phyloP scores from a whole-genome alignment of 2,797 vertebrate species.

The Parauchenoglanis punctatus region DNA sequence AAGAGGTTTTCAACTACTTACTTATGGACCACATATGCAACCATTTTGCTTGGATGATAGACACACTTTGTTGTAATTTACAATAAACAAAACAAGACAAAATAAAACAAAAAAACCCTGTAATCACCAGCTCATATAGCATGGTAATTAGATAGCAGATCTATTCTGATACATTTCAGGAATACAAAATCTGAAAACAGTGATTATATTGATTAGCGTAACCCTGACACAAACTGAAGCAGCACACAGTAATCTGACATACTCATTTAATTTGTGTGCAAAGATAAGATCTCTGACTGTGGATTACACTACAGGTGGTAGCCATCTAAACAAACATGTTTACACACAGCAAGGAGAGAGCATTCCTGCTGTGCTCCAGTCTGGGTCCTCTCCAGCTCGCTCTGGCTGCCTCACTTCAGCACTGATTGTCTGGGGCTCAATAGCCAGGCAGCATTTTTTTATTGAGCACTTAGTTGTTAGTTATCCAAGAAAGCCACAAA shows the following conservation, averaged over 20 bases:
- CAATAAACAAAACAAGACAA: background rate
- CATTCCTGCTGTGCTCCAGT: slow-evolving; percentile 38
- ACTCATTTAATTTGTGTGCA: slow-evolving; percentile 14
- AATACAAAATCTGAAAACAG: slow-evolving; percentile 24
- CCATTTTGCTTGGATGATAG: background rate
- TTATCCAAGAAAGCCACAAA: slow-evolving; percentile 71
- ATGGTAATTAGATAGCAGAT: background rate
- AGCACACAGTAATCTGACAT: slow-evolving; percentile 16
- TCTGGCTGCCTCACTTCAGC: slow-evolving; percentile 62
- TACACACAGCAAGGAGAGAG: slow-evolving; percentile 55
- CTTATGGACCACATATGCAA: slow-evolving; percentile 72
- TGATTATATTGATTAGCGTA: slow-evolving; percentile 24
- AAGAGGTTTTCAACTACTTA: slow-evolving; percentile 75
- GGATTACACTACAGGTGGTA: slow-evolving; percentile 49
- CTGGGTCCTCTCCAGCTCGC: slow-evolving; percentile 50
- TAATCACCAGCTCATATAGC: background rate
- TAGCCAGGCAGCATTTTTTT: slow-evolving; percentile 67
- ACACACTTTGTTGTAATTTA: background rate
- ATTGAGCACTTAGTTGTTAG: slow-evolving; percentile 67
- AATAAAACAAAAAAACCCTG: background rate
- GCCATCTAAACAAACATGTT: slow-evolving; percentile 58
- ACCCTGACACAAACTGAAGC: background rate
- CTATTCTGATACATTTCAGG: background rate
- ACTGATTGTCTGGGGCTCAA: slow-evolving; percentile 69
- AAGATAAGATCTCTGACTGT: slow-evolving; percentile 12